Evolutionary conservation across 1,140 invertebrate genomes (phyloP).

Genomic region (Brachionus paranguensis): DNA sequence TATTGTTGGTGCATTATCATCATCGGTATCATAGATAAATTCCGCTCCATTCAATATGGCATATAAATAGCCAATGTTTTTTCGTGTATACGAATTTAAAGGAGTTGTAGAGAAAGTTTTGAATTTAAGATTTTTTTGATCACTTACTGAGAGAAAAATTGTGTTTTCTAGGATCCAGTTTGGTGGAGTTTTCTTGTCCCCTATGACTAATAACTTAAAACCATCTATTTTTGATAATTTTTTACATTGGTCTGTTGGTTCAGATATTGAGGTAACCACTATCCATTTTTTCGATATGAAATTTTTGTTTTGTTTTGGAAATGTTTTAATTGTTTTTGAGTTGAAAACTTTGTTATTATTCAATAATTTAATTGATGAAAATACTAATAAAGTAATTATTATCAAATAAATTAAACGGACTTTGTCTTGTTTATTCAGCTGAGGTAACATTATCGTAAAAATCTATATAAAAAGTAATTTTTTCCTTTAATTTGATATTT

Average conservation of each 20-base stretch:
- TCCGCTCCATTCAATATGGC: slow-evolving; percentile 44
- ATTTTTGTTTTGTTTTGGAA: not conserved
- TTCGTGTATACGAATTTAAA: not conserved
- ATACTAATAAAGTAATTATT: no score
- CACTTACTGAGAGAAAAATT: not conserved
- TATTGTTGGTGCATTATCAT: slow-evolving; percentile 45
- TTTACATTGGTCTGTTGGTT: slow-evolving; percentile 41
- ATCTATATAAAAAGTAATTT: no score
- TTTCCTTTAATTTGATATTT: no score
- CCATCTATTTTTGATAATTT: slow-evolving; percentile 40
- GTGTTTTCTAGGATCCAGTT: slow-evolving; percentile 42
- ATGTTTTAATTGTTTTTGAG: not conserved
- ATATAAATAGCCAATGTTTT: not conserved
- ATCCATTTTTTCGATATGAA: slow-evolving; percentile 42
- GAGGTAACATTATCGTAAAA: no score
- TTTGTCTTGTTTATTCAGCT: no score
- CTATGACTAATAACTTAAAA: slow-evolving; percentile 46
- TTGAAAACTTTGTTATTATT: not conserved
- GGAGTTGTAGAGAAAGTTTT: not conserved
- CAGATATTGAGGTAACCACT: slow-evolving; percentile 42
- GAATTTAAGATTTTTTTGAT: not conserved
- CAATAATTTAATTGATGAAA: not conserved
- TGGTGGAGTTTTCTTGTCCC: slow-evolving; percentile 45
- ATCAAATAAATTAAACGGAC: no score
- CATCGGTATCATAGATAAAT: slow-evolving; percentile 51